Evolutionary conservation across 2,113 vertebrate genomes (phyloP), one percentile per base, ranked within the genome.

Genomic region (Tiliqua scincoides): DNA sequence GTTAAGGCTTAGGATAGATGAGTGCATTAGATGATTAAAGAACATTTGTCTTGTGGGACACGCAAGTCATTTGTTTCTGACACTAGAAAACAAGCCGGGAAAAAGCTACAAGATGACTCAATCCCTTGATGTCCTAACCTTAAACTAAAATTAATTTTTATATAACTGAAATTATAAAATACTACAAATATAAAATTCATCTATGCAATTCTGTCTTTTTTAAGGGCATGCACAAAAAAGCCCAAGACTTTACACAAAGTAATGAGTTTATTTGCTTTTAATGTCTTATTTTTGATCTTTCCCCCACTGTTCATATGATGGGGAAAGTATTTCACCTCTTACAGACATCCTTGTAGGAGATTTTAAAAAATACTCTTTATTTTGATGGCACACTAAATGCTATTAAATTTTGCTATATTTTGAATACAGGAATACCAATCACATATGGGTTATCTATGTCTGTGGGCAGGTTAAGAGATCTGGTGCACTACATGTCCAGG

Each of bases 1-100:
- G 96, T 96, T 97, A 96, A 95, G 81, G 95, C 96, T 96, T 94
- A 96, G 96, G 95, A 97, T 97, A 98, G 97, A 97, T 97, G 96
- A 97, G 94, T 97, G 93, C 97, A 97, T 98, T 97, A 97, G 97
- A 97, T 97, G 97, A 98, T 98, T 98, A 98, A 98, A 97, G 96
- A 95, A 96, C 97, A 98, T 98, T 98, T 96, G 96, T 98, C 97
- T 98, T 97, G 94, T 94, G 88, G 94, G 95, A 96, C 96, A 95
- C 88, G 94, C 90, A 82, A 95, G 94, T 94, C 95, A 95, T 97
- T 97, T 97, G 97, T 97, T 97, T 97, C 96, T 97, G 96, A 97
- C 94, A 87, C 94, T 93, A 93, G 93, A 96, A 96, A 96, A 94
- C 91, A 96, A 94, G 94, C 93, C 89, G 75, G 85, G 89, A 93